Conservation (phyloP, 2,888 invertebrate species). For the Esperia sulphurella region DNA sequence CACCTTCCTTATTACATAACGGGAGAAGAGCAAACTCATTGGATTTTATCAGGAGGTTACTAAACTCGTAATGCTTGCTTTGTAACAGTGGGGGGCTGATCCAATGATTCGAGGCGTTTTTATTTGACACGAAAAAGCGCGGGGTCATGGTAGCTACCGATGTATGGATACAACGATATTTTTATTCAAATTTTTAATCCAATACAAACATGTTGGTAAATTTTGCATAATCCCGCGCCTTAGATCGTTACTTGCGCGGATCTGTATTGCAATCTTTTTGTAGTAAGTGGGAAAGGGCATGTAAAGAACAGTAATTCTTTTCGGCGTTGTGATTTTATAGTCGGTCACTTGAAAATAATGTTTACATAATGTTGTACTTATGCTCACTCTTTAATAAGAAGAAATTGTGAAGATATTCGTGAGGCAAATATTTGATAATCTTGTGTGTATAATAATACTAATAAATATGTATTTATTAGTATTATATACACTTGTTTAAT, state of each 20-base stretch:
- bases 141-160: conserved; percentile 11
- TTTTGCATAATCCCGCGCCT: not conserved
- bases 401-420: too few relatives aligned
- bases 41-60: conserved; percentile 34
- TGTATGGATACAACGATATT: conserved; percentile 1
- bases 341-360: not conserved
- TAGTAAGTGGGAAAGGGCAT: not conserved
- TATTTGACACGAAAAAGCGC: conserved; percentile 23
- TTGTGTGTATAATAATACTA: too few relatives aligned
- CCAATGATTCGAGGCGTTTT: conserved; percentile 21
- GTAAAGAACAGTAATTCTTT: not conserved
- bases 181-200: not conserved
- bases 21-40: conserved; percentile 29
- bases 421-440: too few relatives aligned
- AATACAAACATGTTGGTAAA: not conserved
- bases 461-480: too few relatives aligned
- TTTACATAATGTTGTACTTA: not conserved
- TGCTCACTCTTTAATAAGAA: not conserved
- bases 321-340: not conserved
- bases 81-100: conserved; percentile 26
- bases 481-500: too few relatives aligned
- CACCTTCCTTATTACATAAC: conserved; percentile 45
- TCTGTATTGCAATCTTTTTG: not conserved
- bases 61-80: conserved; percentile 27
- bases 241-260: not conserved